A percentile compares a stretch with the other conserved stretches of the same genome.
phyloP scores from a whole-genome alignment of 2,113 vertebrate genomes.

The Myiozetetes cayanensis region DNA sequence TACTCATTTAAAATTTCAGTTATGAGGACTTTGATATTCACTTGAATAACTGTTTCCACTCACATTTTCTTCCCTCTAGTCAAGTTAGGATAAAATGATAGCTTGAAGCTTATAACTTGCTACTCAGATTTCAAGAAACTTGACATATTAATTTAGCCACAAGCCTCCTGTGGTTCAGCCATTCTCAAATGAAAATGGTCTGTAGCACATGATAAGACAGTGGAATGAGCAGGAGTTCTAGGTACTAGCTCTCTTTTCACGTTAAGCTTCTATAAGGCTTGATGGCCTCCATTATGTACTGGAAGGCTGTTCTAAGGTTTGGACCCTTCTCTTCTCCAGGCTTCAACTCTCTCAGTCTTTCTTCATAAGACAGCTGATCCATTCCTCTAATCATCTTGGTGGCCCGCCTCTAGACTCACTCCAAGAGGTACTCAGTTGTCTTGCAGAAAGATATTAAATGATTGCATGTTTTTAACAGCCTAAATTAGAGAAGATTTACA shows the following conservation, averaged over 20 bases:
- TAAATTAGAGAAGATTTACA: neutral
- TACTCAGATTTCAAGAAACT: neutral
- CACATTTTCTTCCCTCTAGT: neutral
- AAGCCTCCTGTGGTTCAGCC: neutral
- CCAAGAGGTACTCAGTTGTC: neutral
- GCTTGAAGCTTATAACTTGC: neutral
- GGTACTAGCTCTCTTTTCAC: neutral
- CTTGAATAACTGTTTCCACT: neutral
- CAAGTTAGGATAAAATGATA: neutral
- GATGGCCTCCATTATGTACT: fast-evolving
- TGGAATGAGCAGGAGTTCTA: neutral
- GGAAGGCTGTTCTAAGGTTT: neutral
- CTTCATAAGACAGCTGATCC: neutral
- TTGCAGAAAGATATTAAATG: neutral
- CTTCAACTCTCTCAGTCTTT: neutral
- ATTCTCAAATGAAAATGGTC: neutral
- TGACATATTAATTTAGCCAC: neutral
- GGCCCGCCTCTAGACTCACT: too few relatives aligned
- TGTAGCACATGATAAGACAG: neutral
- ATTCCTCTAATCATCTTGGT: neutral
- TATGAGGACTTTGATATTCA: neutral
- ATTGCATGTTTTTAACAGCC: neutral
- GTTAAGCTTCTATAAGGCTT: neutral
- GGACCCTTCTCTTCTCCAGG: neutral
- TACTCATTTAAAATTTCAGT: neutral